Base-by-base conservation (phyloP, 2,797 vertebrate species). In the Poeciliopsis turneri region DNA sequence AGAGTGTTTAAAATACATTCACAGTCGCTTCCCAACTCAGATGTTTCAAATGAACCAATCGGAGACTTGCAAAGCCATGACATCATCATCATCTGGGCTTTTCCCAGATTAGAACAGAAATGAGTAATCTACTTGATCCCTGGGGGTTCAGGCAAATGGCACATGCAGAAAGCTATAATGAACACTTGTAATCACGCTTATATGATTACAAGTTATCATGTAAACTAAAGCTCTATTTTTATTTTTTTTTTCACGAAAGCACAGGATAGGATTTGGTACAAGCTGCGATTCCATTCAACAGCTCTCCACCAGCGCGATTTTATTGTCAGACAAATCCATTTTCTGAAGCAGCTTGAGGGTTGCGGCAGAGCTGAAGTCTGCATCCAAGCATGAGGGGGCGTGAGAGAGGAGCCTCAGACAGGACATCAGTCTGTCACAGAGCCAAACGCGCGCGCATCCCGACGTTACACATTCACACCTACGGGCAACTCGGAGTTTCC, bases 401-500 rank as follows among this genome's bases (percentile, higher is more conserved):
- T 13, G 23, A 76, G 77, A 57, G 68, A 39, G 64, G 46, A 76
- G 77, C 59, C 69, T 57, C 47, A 74, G 75, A 84, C 75, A 70
- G 80, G 79, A 79, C 78, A 79, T 77, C 64, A 57, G 78, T 84
- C 80, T 86, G 85, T 88, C 82, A 84, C 76, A 69, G 41, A 69
- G 79, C 71, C 41, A 82, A 89, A 89, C 76, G 81, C 61, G 12
- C 77, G 86, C 51, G 71, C 43, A 87, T 78, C 70, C 47, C 47
- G 84, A 87, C 80, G 80, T 83, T 59, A 88, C 87, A 84, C 88
- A 77, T 81, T 87, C 79, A 79, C 86, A 91, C 86, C 83, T 82
- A 86, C 68, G 4, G 88, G 83, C 86, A 74, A 82, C 82, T 76
- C 79, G 70, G 84, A 83, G 66, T 86, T 92, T 93, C 87, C 90